Conservation (phyloP, 2,797 vertebrate genomes). For the Bradypodion ventrale region DNA sequence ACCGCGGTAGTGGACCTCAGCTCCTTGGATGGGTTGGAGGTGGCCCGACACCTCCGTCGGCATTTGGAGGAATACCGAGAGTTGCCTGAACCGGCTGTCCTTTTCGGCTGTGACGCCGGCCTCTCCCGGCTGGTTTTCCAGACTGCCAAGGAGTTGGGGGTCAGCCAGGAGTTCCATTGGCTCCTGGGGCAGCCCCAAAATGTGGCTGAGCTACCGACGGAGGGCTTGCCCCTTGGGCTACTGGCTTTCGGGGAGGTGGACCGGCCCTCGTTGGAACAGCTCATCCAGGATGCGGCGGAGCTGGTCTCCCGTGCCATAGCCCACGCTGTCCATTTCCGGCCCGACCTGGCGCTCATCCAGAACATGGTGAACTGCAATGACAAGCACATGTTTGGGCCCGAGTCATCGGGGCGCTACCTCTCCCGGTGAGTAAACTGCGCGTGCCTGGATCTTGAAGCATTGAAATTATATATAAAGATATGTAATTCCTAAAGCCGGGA, state of each 20-base stretch:
- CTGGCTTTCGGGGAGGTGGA: conserved; percentile 85
- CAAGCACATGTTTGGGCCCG: conserved; percentile 55
- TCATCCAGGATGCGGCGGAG: conserved; percentile 81
- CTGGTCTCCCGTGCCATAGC: conserved; percentile 78
- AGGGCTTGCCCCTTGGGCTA: conserved; percentile 83
- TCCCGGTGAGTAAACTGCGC: conserved; percentile 75
- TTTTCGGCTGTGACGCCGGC: conserved; percentile 81
- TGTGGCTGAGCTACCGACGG: conserved; percentile 76
- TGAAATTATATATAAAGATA: too few species aligned
- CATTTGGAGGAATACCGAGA: conserved; percentile 65
- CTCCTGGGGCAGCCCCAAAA: conserved; percentile 85
- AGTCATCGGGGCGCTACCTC: conserved; percentile 80
- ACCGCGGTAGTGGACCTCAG: conserved; percentile 81
- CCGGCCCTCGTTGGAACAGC: conserved; percentile 81
- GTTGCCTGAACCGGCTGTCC: conserved; percentile 73
- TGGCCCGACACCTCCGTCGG: conserved; percentile 72
- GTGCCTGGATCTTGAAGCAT: too few species aligned
- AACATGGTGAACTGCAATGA: conserved; percentile 77
- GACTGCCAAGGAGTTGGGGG: conserved; percentile 75
- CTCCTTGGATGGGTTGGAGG: conserved; percentile 59
- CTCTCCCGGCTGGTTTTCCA: conserved; percentile 74
- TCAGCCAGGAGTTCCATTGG: conserved; percentile 84
- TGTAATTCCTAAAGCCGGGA: too few species aligned
- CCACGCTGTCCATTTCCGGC: conserved; percentile 63
- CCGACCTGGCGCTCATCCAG: conserved; percentile 77